These are phyloP conservation scores for Lucilia cuprina DNA, from an alignment of 1,140 invertebrate species.

Conservation along the genomic window DNA sequence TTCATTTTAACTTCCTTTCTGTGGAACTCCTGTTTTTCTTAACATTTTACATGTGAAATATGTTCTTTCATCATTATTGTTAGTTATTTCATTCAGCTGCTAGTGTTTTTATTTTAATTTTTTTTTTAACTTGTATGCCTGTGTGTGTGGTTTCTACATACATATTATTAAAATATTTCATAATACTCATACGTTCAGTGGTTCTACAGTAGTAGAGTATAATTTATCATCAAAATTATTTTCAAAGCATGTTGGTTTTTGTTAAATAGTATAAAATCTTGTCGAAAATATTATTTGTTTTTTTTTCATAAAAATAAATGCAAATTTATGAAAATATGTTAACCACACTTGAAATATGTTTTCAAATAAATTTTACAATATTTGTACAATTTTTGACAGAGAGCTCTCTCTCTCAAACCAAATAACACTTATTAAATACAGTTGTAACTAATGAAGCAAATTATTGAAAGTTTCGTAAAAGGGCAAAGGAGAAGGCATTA, in stretches of 20 bases:
- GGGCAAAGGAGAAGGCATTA: too few species aligned
- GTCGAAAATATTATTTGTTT: not conserved
- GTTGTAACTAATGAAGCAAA: too few species aligned
- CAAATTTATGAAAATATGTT: not conserved
- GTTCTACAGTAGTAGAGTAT: not conserved
- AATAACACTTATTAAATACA: too few species aligned
- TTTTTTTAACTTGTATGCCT: not conserved
- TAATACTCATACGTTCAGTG: not conserved
- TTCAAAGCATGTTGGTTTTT: not conserved
- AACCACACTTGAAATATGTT: slow-evolving; percentile 14
- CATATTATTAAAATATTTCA: slow-evolving; percentile 14
- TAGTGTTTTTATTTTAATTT: not conserved
- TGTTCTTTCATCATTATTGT: not conserved
- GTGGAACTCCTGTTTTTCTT: not conserved
- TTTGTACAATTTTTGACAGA: too few species aligned
- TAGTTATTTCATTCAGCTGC: not conserved
- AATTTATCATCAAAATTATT: slow-evolving; percentile 24
- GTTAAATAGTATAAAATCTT: slow-evolving; percentile 22
- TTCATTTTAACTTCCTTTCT: not conserved
- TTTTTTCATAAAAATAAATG: not conserved
- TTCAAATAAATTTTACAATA: not conserved
- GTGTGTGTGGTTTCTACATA: not conserved
- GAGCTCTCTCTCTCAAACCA: too few species aligned
- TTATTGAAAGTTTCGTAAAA: too few species aligned
- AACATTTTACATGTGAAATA: not conserved